Base-by-base conservation (phyloP, 2,888 invertebrate species). In the Peribatodes rhomboidaria region DNA sequence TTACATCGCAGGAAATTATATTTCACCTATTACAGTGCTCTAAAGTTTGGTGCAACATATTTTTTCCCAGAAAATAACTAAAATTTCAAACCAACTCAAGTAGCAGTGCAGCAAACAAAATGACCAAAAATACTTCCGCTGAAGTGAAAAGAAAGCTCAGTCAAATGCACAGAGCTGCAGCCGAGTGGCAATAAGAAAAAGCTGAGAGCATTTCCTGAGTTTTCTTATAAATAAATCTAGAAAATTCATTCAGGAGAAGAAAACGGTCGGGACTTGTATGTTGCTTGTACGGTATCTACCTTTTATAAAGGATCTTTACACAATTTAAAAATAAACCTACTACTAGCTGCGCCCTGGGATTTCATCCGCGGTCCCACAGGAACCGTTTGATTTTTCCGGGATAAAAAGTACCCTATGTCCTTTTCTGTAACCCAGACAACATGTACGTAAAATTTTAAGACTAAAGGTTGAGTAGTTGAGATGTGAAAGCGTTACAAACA, bases 221-320 rank as follows among this genome's bases (percentile, higher is more conserved):
- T 79, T 83, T 75, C 77, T 76, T 76, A 66, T 74, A 77, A 78
- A 80, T 81, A 79, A 81, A 82, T 79, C 75, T 74, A 71, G 76
- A 75, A 81, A 80, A 80, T 81, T 73, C 73, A 65, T 71, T 66
- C 59, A 46, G 33, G 53, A 56, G 72, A 65, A 65, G 70, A 77
- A 72, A 80, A 81, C 76, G 74, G 11, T 20, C 1, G 13, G 18
- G 13, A 2, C 2, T 27, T 13, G 0, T 20, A 13, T 14, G 16
- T 35, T 13, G n/a, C n/a, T n/a, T n/a, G 27, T 16, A 46, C n/a
- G 33, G 27, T 27, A 27, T 6, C 6, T 27, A 27, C 27, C n/a
- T n/a, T n/a, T n/a, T 37, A 37, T n/a, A 37, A 37, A 37, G 37
- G 41, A 8, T 16, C 0, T n/a, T 39, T n/a, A n/a, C n/a, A n/a